These are phyloP conservation scores for Microctenopoma steveboyesi DNA, from an alignment of 2,797 vertebrate species.

Conservation along the genomic window DNA sequence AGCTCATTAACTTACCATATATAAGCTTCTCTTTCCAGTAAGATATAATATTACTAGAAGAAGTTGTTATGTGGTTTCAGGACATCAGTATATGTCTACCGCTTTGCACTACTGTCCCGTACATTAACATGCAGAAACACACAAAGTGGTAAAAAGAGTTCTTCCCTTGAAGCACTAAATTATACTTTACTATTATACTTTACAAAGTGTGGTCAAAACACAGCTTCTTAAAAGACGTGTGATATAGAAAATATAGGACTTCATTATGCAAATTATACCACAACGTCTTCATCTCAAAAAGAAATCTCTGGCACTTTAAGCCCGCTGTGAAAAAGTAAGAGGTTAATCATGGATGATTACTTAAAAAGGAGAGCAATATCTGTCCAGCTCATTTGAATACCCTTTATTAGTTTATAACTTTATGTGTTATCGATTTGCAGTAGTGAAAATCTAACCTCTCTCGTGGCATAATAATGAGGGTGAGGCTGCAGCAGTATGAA, in stretches of 20 bases:
- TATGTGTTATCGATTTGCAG: slow-evolving; percentile 64
- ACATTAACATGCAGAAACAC: slow-evolving; percentile 39
- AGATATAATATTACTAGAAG: not conserved
- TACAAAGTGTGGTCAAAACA: slow-evolving; percentile 1
- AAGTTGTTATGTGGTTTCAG: slow-evolving; percentile 1
- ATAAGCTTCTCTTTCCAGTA: not conserved
- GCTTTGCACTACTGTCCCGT: slow-evolving; percentile 6
- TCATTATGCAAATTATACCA: slow-evolving; percentile 20
- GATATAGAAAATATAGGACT: slow-evolving; percentile 9
- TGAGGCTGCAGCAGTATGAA: slow-evolving; percentile 14
- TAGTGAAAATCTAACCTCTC: slow-evolving; percentile 47
- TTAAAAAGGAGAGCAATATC: slow-evolving; percentile 30
- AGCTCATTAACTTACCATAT: not conserved
- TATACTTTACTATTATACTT: slow-evolving; percentile 5
- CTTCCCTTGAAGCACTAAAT: slow-evolving; percentile 16
- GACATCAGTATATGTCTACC: not conserved
- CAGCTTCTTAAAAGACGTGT: not conserved
- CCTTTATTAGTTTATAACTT: slow-evolving; percentile 53
- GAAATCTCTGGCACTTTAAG: slow-evolving; percentile 42
- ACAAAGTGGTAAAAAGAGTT: slow-evolving; percentile 48
- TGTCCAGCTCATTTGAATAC: slow-evolving; percentile 36
- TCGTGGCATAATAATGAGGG: slow-evolving; percentile 61
- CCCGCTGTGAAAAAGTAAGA: slow-evolving; percentile 57
- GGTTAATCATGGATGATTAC: slow-evolving; percentile 57
- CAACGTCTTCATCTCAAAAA: slow-evolving; percentile 35